Conservation (phyloP, 2,888 invertebrate species). For the Odontothrips loti region DNA sequence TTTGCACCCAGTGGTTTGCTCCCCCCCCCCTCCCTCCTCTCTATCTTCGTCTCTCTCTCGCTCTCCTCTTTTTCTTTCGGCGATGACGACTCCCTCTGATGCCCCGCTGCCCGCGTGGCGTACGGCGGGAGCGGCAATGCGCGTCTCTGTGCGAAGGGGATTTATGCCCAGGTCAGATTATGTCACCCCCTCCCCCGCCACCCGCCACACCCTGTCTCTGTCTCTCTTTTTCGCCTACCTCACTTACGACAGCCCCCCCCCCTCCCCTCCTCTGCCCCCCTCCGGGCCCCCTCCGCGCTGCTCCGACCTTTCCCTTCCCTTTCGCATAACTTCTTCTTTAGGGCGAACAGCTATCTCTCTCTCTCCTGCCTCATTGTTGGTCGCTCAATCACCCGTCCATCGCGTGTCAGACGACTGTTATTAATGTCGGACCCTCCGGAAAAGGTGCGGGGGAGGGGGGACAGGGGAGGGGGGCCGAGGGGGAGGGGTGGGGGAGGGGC, state of each 20-base stretch:
- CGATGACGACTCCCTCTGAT: not conserved
- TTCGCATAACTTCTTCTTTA: not conserved
- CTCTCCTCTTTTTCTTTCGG: not conserved
- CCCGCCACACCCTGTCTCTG: not conserved
- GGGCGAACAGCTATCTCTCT: not conserved
- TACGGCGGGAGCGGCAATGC: no score
- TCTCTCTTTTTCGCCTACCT: not conserved
- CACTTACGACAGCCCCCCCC: no score
- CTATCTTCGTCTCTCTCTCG: not conserved
- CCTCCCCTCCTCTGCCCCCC: not conserved
- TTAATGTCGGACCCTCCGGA: no score
- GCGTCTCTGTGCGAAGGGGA: not conserved
- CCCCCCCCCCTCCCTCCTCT: no score
- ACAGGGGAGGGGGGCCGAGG: no score
- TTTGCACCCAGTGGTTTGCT: no score
- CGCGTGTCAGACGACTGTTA: no score
- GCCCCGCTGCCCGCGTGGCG: not conserved
- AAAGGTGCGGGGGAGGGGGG: no score
- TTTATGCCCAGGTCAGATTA: conserved; percentile 2
- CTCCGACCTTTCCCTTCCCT: not conserved
- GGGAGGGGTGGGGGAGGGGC: no score
- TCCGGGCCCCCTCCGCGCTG: no score
- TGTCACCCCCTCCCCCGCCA: not conserved
- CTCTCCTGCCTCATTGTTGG: not conserved
- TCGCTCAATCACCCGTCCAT: not conserved